A percentile compares a stretch with the other conserved stretches of the same genome.
Evolutionary conservation across 1,140 invertebrate species (phyloP).

Genomic region (Pogonomyrmex barbatus): DNA sequence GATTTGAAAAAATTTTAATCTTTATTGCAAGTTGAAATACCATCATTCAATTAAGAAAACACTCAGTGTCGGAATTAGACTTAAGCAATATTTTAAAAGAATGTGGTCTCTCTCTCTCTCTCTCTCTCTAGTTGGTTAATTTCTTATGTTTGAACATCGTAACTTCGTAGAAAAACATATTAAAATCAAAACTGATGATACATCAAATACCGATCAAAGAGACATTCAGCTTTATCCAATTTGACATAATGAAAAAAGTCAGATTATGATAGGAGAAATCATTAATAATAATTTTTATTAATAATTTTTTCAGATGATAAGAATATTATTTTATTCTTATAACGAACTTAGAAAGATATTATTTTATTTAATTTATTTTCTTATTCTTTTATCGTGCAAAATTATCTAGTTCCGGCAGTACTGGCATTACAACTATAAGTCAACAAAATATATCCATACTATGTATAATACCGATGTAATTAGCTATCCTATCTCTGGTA

Average conservation of each 20-base stretch:
- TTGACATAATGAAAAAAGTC: background rate
- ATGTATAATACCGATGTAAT: background rate
- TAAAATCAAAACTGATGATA: background rate
- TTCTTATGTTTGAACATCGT: background rate
- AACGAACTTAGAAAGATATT: background rate
- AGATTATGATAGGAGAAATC: background rate
- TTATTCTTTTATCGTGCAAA: background rate
- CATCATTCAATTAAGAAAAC: constrained; percentile 7
- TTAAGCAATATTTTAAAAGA: background rate
- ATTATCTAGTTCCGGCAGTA: background rate
- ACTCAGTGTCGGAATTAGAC: constrained; percentile 3
- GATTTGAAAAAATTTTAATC: background rate
- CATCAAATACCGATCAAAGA: background rate
- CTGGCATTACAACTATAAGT: constrained; percentile 11
- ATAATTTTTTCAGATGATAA: background rate
- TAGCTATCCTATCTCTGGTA: constrained; percentile 24
- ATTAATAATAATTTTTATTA: background rate
- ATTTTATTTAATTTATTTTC: background rate
- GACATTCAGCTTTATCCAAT: background rate
- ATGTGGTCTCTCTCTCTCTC: background rate
- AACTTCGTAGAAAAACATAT: background rate
- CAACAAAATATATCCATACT: constrained; percentile 1
- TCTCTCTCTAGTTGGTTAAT: background rate
- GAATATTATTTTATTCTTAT: constrained; percentile 13
- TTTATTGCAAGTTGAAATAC: background rate